Conservation (phyloP, 2,113 vertebrate species). For the Poecile atricapillus region DNA sequence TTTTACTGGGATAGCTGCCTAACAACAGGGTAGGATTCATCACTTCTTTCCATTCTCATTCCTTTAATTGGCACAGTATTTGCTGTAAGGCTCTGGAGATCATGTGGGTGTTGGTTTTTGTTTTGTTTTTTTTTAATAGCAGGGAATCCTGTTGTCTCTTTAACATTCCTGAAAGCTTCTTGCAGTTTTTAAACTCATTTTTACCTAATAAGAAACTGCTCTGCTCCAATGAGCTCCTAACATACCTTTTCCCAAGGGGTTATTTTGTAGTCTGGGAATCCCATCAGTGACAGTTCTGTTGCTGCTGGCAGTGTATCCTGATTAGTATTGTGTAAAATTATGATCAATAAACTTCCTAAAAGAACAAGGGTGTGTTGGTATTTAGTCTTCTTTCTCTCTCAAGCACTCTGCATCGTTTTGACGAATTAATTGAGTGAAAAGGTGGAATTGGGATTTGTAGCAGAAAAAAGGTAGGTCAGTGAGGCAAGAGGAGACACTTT, state of each 20-base stretch:
- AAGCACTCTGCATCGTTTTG: neutral
- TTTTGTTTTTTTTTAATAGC: neutral
- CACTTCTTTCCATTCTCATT: neutral
- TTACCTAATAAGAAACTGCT: neutral
- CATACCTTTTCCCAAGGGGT: neutral
- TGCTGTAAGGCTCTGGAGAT: neutral
- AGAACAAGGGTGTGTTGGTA: neutral
- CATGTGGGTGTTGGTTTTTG: rapidly evolving
- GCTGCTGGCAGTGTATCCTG: neutral
- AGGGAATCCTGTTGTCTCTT: neutral
- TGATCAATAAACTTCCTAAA: conserved; percentile 60
- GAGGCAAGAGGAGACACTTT: neutral
- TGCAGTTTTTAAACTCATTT: neutral
- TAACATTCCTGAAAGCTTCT: neutral
- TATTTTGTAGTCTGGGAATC: neutral
- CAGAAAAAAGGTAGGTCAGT: neutral
- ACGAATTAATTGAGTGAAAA: neutral
- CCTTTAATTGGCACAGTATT: neutral
- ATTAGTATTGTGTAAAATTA: neutral
- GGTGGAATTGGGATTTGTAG: neutral
- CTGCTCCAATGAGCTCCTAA: neutral
- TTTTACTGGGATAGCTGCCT: neutral
- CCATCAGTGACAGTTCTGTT: neutral
- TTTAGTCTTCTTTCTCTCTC: conserved; percentile 35
- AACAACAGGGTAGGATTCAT: neutral